Percentiles rank a stretch among this genome's conserved stretches.
Evolutionary conservation across 2,797 vertebrate genomes (phyloP).

Genomic region (Caiman crocodilus): DNA sequence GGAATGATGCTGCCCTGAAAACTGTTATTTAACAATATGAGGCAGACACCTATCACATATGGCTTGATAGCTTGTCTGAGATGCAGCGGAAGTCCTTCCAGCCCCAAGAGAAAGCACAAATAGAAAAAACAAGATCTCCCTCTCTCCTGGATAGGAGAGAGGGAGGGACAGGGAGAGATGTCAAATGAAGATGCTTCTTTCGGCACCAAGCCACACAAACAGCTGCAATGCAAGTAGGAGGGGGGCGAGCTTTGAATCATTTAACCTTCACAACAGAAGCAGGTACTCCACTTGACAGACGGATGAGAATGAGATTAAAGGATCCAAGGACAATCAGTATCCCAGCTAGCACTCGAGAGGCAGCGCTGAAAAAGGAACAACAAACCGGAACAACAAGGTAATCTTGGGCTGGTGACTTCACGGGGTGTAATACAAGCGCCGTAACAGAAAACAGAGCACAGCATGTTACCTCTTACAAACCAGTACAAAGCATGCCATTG

Average conservation of each 20-base stretch:
- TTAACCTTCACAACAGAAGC: background rate
- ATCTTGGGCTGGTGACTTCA: fast-evolving
- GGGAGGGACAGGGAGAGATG: fast-evolving
- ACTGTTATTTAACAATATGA: background rate
- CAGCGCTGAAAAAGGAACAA: fast-evolving
- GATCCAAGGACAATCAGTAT: background rate
- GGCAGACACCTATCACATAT: background rate
- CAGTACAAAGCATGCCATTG: background rate
- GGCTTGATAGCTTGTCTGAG: background rate
- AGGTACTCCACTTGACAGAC: background rate
- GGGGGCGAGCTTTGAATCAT: background rate
- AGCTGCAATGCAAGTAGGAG: background rate
- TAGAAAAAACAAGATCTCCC: conserved; percentile 55
- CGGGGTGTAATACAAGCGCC: fast-evolving
- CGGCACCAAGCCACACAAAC: conserved; percentile 3
- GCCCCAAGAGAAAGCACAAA: conserved; percentile 61
- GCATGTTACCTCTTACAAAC: background rate
- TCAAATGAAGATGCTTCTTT: background rate
- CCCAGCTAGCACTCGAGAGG: fast-evolving
- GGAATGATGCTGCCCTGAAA: background rate
- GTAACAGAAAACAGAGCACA: fast-evolving
- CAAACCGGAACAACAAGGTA: fast-evolving
- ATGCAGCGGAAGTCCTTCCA: background rate
- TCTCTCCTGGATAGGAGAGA: background rate
- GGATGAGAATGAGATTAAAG: background rate